phyloP scores from a whole-genome alignment of 2,888 invertebrate genomes.

The Drosophila birchii region DNA sequence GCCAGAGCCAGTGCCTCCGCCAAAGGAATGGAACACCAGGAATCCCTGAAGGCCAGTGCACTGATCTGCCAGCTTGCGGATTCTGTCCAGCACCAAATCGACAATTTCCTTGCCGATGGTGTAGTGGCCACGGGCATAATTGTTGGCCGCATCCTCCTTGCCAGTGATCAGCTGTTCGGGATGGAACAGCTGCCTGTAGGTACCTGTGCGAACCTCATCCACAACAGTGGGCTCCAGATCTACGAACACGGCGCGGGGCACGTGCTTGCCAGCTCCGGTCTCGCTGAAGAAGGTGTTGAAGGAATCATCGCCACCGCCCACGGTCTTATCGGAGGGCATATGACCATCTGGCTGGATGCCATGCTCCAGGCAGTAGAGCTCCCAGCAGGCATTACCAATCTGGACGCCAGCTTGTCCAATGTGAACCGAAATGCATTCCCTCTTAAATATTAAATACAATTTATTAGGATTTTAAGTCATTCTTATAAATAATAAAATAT shows the following conservation, averaged over 20 bases:
- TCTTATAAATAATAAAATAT: not conserved
- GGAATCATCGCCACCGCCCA: constrained; percentile 90
- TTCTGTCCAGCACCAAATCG: constrained; percentile 91
- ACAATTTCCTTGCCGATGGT: constrained; percentile 96
- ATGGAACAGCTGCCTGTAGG: constrained; percentile 93
- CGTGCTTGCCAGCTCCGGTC: constrained; percentile 91
- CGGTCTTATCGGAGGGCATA: constrained; percentile 93
- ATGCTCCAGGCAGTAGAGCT: constrained; percentile 93
- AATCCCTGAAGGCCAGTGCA: constrained; percentile 95
- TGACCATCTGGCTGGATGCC: constrained; percentile 94
- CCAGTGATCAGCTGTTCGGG: constrained; percentile 96
- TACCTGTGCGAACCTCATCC: constrained; percentile 94
- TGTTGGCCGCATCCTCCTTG: constrained; percentile 97
- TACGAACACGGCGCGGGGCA: constrained; percentile 94
- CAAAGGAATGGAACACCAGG: constrained; percentile 96
- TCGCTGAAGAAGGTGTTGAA: constrained; percentile 93
- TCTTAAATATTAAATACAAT: constrained; percentile 85
- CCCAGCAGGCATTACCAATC: constrained; percentile 95
- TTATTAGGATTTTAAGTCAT: not conserved
- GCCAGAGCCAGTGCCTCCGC: constrained; percentile 94
- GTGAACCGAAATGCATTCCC: constrained; percentile 94
- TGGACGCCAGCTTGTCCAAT: constrained; percentile 94
- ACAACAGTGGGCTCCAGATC: constrained; percentile 97
- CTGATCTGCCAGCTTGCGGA: constrained; percentile 93
- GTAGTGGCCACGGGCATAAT: constrained; percentile 97